Evolutionary conservation across 2,888 invertebrate genomes (phyloP).

Genomic region (Dicyrtomina minuta): DNA sequence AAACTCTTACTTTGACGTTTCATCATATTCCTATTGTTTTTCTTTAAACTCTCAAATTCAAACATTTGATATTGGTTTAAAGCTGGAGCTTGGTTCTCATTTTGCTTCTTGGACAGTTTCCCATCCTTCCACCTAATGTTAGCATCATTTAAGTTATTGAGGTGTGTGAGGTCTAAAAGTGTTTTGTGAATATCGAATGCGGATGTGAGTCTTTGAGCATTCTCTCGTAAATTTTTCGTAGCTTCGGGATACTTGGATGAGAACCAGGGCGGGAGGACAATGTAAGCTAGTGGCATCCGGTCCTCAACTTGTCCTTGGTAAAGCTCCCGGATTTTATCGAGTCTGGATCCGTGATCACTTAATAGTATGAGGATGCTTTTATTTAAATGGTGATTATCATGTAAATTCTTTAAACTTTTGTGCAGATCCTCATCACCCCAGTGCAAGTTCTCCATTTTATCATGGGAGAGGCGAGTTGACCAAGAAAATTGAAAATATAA

Average conservation of each 20-base stretch:
- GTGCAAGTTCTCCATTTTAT: slow-evolving; percentile 55
- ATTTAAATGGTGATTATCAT: slow-evolving; percentile 51
- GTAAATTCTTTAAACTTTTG: slow-evolving; percentile 54
- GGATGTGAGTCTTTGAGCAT: slow-evolving; percentile 64
- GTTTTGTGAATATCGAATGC: slow-evolving; percentile 84
- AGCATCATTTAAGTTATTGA: neutral
- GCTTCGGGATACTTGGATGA: slow-evolving; percentile 55
- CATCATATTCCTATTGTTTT: neutral
- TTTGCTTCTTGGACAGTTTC: too few species aligned
- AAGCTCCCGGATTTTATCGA: slow-evolving; percentile 55
- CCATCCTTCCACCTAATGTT: neutral
- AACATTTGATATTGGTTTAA: too few species aligned
- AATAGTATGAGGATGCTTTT: slow-evolving; percentile 54
- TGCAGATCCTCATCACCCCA: slow-evolving; percentile 55
- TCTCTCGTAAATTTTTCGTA: slow-evolving; percentile 62
- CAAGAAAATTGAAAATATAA: slow-evolving; percentile 53
- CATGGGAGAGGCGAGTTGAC: slow-evolving; percentile 56
- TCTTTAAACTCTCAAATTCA: neutral
- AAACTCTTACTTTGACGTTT: slow-evolving; percentile 18
- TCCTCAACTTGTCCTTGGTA: slow-evolving; percentile 56
- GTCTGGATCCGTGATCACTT: slow-evolving; percentile 59
- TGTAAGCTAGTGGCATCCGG: slow-evolving; percentile 34
- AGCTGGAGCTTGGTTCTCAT: too few species aligned
- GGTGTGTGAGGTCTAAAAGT: slow-evolving; percentile 65
- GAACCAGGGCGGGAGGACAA: slow-evolving; percentile 1